These are phyloP conservation scores for Beris morrisii DNA, from an alignment of 2,888 invertebrate species.

Conservation along the genomic window DNA sequence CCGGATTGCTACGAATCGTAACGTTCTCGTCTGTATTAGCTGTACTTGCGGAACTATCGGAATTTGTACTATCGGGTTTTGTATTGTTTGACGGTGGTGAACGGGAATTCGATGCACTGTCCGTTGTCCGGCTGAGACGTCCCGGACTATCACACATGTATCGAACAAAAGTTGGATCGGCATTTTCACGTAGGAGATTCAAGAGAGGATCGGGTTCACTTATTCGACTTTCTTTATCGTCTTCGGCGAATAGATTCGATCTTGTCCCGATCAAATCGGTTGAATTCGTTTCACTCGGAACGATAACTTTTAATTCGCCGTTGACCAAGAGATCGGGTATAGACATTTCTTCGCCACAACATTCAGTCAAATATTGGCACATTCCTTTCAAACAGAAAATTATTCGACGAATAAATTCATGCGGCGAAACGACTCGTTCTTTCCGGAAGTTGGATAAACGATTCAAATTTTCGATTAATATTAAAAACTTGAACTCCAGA, in stretches of 20 bases:
- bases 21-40: conserved; percentile 21
- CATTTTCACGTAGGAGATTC: conserved; percentile 30
- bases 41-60: conserved; percentile 16
- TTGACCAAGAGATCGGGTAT: conserved; percentile 44
- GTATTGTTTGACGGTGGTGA: conserved; percentile 18
- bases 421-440: conserved; percentile 52
- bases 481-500: conserved; percentile 52
- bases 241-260: conserved; percentile 12
- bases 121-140: conserved; percentile 10
- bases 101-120: conserved; percentile 11
- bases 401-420: conserved; percentile 54
- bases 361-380: conserved; percentile 51
- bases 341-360: conserved; percentile 49
- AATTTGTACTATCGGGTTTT: conserved; percentile 5
- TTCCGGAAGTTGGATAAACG: conserved; percentile 49
- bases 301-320: conserved; percentile 38
- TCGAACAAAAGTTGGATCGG: conserved; percentile 28
- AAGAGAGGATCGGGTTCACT: conserved; percentile 33
- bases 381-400: conserved; percentile 53
- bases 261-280: conserved; percentile 40
- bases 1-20: conserved; percentile 21
- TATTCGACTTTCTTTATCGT: not conserved
- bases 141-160: conserved; percentile 30
- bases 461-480: conserved; percentile 50
- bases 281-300: conserved; percentile 39